Conservation (phyloP, 2,797 vertebrate species). For the Todus mexicanus region DNA sequence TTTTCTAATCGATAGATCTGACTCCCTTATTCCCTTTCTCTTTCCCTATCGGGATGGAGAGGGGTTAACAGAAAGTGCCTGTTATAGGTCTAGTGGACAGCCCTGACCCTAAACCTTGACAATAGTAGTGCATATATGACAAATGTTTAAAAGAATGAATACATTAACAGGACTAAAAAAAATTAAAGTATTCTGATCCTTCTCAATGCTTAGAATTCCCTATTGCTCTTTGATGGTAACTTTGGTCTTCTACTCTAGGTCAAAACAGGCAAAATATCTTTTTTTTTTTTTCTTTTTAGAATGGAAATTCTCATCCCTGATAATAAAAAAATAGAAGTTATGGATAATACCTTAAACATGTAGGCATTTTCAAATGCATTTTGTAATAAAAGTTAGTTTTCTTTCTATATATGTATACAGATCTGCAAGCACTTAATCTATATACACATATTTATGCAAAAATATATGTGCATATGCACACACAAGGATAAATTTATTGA, state of each 20-base stretch:
- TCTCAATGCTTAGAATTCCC: not conserved
- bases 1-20: too few relatives aligned
- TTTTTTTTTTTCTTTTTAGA: not conserved
- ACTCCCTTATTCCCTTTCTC: too few relatives aligned
- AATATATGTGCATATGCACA: not conserved
- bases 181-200: not conserved
- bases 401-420: not conserved
- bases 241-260: not conserved
- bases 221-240: not conserved
- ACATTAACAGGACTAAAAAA: not conserved
- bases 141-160: not conserved
- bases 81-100: too few relatives aligned
- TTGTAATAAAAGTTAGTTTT: not conserved
- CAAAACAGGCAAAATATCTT: not conserved
- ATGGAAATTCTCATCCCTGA: not conserved
- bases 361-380: not conserved
- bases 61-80: too few relatives aligned
- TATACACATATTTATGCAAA: not conserved
- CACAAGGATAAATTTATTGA: not conserved
- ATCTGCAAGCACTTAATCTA: not conserved
- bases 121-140: not conserved
- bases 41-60: too few relatives aligned
- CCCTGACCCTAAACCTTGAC: too few relatives aligned
- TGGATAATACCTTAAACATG: not conserved
- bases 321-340: not conserved